phyloP scores from a whole-genome alignment of 2,797 vertebrate species.

The Sebastolobus alascanus region DNA sequence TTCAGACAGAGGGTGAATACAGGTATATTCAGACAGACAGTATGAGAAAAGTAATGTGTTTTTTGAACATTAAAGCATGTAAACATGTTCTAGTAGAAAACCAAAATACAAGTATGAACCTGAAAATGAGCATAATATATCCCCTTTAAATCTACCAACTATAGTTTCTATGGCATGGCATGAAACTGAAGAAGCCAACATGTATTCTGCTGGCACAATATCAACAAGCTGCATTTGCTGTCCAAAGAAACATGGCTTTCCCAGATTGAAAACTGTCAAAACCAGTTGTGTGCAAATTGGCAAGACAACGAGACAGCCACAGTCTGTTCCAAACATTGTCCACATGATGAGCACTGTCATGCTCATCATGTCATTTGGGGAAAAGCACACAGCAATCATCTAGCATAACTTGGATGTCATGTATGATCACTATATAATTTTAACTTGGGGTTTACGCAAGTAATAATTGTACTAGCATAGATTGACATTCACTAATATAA shows the following conservation, averaged over 20 bases:
- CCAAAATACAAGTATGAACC: too few species aligned
- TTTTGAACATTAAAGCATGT: too few species aligned
- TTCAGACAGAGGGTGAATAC: too few species aligned
- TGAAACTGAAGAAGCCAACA: background rate
- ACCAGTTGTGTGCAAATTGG: background rate
- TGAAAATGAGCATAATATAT: too few species aligned
- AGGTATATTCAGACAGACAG: too few species aligned
- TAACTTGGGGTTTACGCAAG: background rate
- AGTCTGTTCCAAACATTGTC: background rate
- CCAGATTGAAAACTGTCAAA: background rate
- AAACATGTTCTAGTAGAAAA: too few species aligned
- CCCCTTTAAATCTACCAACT: too few species aligned
- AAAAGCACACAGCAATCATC: background rate
- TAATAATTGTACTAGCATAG: background rate
- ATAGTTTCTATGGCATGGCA: background rate
- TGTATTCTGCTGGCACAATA: background rate
- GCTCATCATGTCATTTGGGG: background rate
- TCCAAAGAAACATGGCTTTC: background rate
- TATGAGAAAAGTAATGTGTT: too few species aligned
- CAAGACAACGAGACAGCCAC: background rate
- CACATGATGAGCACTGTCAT: background rate
- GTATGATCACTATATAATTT: background rate
- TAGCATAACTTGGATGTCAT: background rate
- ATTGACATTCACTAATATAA: background rate
- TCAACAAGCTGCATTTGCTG: background rate